Percentiles rank a stretch among this genome's conserved stretches.
Evolutionary conservation across 1,140 invertebrate species (phyloP).

Genomic region (Macrostomum lignano): DNA sequence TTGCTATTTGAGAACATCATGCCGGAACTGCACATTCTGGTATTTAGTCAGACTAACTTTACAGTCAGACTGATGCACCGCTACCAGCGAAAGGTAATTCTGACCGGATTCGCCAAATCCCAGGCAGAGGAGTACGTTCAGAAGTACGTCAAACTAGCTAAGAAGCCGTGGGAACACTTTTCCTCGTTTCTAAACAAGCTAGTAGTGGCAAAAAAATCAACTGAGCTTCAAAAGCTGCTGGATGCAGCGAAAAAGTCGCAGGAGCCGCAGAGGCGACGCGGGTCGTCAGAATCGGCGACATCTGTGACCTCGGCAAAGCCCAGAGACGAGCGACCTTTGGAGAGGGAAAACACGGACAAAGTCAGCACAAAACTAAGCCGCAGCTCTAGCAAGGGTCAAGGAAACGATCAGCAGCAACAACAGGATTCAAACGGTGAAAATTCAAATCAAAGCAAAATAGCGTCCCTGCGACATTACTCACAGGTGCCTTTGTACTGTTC

Average conservation of each 20-base stretch:
- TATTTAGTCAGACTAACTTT: background rate
- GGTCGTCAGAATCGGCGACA: no score
- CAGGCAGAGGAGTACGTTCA: background rate
- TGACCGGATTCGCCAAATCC: background rate
- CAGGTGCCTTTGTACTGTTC: conserved; percentile 1
- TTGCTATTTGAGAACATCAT: background rate
- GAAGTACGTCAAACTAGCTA: conserved; percentile 1
- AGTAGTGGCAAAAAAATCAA: no score
- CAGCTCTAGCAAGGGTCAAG: background rate
- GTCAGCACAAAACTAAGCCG: background rate
- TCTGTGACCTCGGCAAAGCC: background rate
- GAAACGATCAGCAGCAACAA: background rate
- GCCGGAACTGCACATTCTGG: background rate
- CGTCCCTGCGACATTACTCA: background rate
- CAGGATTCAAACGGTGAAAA: background rate
- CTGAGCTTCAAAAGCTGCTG: no score
- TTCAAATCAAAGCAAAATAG: background rate
- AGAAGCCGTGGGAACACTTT: background rate
- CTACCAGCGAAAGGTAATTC: background rate
- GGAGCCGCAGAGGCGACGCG: background rate
- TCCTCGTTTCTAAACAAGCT: background rate
- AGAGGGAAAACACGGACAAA: background rate
- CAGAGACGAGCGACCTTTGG: background rate
- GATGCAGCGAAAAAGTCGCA: background rate
- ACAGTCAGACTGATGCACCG: background rate